These are phyloP conservation scores for Coronaproctus castanopsis DNA, from an alignment of 2,888 invertebrate species.

Conservation along the genomic window DNA sequence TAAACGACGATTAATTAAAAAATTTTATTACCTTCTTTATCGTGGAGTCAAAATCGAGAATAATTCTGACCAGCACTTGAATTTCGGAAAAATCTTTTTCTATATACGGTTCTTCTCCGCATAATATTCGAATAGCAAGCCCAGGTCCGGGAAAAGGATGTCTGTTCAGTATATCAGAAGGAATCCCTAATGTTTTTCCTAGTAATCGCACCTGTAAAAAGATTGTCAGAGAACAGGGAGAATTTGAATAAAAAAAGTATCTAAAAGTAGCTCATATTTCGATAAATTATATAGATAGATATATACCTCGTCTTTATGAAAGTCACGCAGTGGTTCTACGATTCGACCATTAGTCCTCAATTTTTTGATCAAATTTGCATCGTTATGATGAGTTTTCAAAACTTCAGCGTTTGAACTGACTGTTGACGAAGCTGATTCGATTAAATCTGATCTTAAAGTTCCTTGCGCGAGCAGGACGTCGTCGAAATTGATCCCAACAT, in stretches of 20 bases:
- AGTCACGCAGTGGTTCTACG: slow-evolving; percentile 94
- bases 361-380: slow-evolving; percentile 76
- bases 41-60: slow-evolving; percentile 83
- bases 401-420: slow-evolving; percentile 68
- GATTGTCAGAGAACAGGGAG: neutral
- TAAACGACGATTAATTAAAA: no score
- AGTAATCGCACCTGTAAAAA: slow-evolving; percentile 48
- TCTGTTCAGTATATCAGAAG: slow-evolving; percentile 65
- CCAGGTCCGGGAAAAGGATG: slow-evolving; percentile 99
- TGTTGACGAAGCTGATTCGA: slow-evolving; percentile 82
- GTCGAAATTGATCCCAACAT: slow-evolving; percentile 72
- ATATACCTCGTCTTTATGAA: slow-evolving; percentile 92
- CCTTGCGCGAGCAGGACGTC: slow-evolving; percentile 88
- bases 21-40: slow-evolving; percentile 40
- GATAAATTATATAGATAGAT: neutral
- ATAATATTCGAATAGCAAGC: slow-evolving; percentile 84
- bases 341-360: slow-evolving; percentile 46
- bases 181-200: slow-evolving; percentile 75
- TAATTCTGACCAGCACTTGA: slow-evolving; percentile 79
- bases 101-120: slow-evolving; percentile 85
- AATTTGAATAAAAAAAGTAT: slow-evolving; percentile 1
- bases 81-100: slow-evolving; percentile 92
- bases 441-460: slow-evolving; percentile 89
- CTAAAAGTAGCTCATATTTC: neutral
- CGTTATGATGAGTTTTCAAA: slow-evolving; percentile 99